Conservation (phyloP, 2,888 invertebrate genomes). For the Cenopis cana region DNA sequence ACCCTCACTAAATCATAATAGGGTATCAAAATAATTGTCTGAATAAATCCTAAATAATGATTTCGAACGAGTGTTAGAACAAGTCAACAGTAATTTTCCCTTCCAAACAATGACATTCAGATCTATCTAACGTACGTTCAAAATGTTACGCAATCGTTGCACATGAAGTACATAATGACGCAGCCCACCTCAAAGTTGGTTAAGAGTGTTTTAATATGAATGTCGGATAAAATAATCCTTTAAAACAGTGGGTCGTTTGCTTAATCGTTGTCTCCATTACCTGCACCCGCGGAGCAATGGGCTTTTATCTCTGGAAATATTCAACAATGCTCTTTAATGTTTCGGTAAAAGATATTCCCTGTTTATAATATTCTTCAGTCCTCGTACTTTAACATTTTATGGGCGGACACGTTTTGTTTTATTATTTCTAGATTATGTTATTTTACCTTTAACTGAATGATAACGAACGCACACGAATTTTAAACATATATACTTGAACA, state of each 20-base stretch:
- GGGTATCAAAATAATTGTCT: too few relatives aligned
- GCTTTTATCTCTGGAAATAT: conserved; percentile 49
- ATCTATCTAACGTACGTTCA: neutral
- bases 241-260: conserved; percentile 67
- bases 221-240: conserved; percentile 58
- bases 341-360: conserved; percentile 44
- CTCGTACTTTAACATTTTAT: conserved; percentile 19
- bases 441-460: neutral
- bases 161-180: conserved; percentile 30
- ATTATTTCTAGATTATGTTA: neutral
- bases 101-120: too few relatives aligned
- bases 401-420: neutral
- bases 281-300: conserved; percentile 58
- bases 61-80: neutral
- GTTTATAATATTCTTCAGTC: conserved; percentile 32
- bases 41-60: too few relatives aligned
- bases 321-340: conserved; percentile 48
- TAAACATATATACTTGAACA: too few relatives aligned
- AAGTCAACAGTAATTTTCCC: neutral
- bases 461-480: too few relatives aligned
- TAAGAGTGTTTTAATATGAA: conserved; percentile 40
- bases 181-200: conserved; percentile 24
- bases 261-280: conserved; percentile 73
- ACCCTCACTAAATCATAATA: too few relatives aligned
- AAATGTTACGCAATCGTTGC: neutral